Percentiles rank a stretch among this genome's conserved stretches.
Conservation (phyloP, 37 sponge, comb jelly and placozoan genomes). For the Theonella swinhoei region DNA sequence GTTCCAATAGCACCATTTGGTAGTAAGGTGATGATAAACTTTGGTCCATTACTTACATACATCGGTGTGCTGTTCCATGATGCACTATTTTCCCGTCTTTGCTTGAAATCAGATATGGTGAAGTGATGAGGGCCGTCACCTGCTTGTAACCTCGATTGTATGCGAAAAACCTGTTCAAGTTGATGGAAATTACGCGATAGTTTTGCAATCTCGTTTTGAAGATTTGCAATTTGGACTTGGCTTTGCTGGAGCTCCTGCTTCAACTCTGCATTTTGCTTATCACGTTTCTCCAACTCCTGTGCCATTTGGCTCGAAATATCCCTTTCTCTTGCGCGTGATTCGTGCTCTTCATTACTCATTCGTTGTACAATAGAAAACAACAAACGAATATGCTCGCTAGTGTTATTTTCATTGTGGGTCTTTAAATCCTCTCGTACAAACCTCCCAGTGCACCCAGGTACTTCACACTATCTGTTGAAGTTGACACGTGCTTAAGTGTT, state of each 20-base stretch:
- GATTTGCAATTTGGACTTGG: too few relatives aligned
- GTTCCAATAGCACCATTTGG: too few relatives aligned
- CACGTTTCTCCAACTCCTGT: too few relatives aligned
- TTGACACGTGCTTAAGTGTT: conserved; percentile 24
- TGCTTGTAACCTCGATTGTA: too few relatives aligned
- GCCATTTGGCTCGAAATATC: too few relatives aligned
- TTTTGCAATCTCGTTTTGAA: too few relatives aligned
- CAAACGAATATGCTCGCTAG: neutral
- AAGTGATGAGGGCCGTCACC: neutral
- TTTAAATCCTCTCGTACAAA: conserved; percentile 8
- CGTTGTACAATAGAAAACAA: neutral
- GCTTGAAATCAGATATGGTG: neutral
- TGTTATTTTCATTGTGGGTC: conserved; percentile 16
- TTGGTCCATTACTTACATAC: neutral
- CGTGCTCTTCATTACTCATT: too few relatives aligned
- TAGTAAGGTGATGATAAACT: neutral
- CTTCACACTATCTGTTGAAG: conserved; percentile 38
- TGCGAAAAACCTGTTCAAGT: too few relatives aligned
- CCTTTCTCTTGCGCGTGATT: too few relatives aligned
- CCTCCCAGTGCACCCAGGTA: conserved; percentile 2
- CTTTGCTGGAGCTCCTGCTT: too few relatives aligned
- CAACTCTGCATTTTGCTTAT: too few relatives aligned
- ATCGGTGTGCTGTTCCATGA: neutral
- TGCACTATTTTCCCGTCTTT: neutral
- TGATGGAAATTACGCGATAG: too few relatives aligned